Evolutionary conservation across 2,797 vertebrate genomes (phyloP), one percentile per base, ranked within the genome.

Genomic region (Dendrocincla tyrannina): DNA sequence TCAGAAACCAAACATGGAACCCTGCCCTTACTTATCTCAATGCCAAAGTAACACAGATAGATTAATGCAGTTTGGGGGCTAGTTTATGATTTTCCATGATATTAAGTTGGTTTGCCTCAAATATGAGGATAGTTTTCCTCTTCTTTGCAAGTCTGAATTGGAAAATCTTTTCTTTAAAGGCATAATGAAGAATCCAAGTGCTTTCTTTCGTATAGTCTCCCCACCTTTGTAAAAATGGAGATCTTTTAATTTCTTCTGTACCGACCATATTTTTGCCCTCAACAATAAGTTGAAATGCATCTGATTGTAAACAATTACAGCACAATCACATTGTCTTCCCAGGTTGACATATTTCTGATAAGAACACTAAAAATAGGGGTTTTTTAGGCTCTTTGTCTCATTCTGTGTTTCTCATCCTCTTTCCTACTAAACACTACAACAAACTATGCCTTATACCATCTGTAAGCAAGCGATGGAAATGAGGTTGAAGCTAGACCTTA

Each of bases 391-490:
- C 13, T 50, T 19, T 42, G 0, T 68, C 37, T 44, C 13, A 67
- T 35, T 77, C 13, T 53, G 3, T 64, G 11, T 46, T 85, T 72
- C 25, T 44, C 60, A 49, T 22, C 24, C 18, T 67, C 63, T 88
- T 90, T 62, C 55, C 27, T 55, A 24, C 37, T 70, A 86, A 79
- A 77, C 74, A 95, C 92, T 59, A 68, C 39, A 78, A 86, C 50
- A 80, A 86, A 35, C 30, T 88, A 35, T 30, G 25, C 23, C 6
- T 50, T n/a, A 24, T 55, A 9, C 28, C 25, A 53, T 22, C 59
- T 28, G 17, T 52, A 50, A 78, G 17, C 4, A 73, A 88, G 30
- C n/a, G 6, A 41, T 62, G 13, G 42, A 67, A 77, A 73, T 30
- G 7, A 15, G 27, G 35, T 46, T 81, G 58, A 86, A 86, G 13